phyloP scores from a whole-genome alignment of 2,113 vertebrate species.

The Myiozetetes cayanensis region DNA sequence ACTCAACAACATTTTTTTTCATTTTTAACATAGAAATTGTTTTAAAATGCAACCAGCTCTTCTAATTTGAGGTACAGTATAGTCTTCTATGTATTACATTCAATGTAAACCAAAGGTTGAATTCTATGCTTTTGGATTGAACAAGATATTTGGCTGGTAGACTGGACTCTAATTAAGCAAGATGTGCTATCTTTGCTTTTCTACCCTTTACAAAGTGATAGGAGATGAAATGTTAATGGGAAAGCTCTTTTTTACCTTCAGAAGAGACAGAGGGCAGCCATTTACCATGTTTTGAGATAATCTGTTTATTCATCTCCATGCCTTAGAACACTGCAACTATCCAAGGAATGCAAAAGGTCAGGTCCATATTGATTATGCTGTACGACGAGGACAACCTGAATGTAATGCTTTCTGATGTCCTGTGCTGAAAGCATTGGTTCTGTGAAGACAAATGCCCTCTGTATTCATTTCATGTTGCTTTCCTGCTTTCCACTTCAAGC shows the following conservation, averaged over 20 bases:
- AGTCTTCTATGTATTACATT: neutral
- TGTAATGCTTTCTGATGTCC: constrained; percentile 5
- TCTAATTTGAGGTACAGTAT: neutral
- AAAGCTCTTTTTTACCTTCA: neutral
- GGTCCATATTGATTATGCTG: neutral
- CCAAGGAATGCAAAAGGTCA: constrained; percentile 14
- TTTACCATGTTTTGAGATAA: neutral
- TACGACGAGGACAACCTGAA: neutral
- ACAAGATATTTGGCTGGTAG: neutral
- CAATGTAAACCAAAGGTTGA: neutral
- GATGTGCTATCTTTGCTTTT: neutral
- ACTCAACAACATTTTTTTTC: neutral
- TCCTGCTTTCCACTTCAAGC: neutral
- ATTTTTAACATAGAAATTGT: neutral
- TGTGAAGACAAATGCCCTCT: neutral
- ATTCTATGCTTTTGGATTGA: neutral
- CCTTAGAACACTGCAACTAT: neutral
- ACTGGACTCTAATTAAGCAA: neutral
- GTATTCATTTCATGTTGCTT: neutral
- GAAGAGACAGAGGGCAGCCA: neutral
- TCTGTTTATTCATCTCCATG: neutral
- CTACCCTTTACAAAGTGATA: neutral
- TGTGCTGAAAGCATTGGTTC: neutral
- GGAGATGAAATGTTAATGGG: neutral
- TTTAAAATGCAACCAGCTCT: neutral